Evolutionary conservation across 2,797 vertebrate species (phyloP), one percentile per base, ranked within the genome.

Genomic region (Hemitrygon akajei): DNA sequence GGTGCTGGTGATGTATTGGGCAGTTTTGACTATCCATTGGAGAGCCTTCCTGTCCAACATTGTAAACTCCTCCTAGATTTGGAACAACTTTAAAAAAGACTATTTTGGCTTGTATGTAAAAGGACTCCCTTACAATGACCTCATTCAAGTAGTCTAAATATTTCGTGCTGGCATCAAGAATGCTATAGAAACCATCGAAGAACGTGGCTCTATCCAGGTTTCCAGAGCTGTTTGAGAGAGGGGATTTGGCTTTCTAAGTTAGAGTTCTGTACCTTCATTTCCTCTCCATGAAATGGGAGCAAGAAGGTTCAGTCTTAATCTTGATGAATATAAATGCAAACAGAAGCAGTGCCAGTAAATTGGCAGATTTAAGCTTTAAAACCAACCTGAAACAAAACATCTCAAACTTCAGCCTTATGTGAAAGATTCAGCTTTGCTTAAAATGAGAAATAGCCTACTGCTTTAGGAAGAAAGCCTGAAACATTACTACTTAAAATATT

Each of bases 341-440:
- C 9, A 81, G 40, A 7, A 86, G 56, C 30, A 4, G 56, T 30
- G 27, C 30, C 56, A 86, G 27, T n/a, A 86, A 63, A 86, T 86
- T 60, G 82, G 82, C 30, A 86, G 82, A 60, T 86, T 87, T 18
- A 87, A 87, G 30, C 27, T 87, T 63, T n/a, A n/a, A 63, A 75
- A 25, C 71, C 27, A 87, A 63, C 4, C 9, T 87, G n/a, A 18
- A 66, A 60, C 1, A 66, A 63, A 87, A 60, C 11, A 34, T 6
- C 60, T n/a, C 66, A 66, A 69, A 66, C n/a, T 66, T 89, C n/a
- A 89, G 60, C 47, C 84, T 63, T 66, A 63, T 5, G 34, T 66
- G 60, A 16, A 7, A 34, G 30, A 34, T 5, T 18, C n/a, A n/a
- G n/a, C 30, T 66, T 16, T 66, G 60, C 1, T 37, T 34, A 34